Evolutionary conservation across 2,113 vertebrate species (phyloP), one percentile per base, ranked within the genome.

Genomic region (Myxocyprinus asiaticus): DNA sequence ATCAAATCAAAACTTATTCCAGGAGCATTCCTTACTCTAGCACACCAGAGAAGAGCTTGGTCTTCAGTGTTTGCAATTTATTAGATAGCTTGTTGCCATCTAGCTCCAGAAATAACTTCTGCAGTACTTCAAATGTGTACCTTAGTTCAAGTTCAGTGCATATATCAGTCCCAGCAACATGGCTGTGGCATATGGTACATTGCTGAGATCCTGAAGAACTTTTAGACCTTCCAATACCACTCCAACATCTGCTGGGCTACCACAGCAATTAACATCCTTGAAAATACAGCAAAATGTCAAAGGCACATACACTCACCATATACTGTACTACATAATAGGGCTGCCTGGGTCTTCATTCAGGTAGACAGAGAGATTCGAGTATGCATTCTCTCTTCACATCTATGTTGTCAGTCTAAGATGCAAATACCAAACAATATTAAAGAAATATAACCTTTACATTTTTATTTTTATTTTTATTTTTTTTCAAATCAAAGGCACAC

Each of bases 21-120:
- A 33, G 22, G 22, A 33, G 22, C 22, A 33, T 1, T 59, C 56
- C 56, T 59, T 59, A 17, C n/a, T 59, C 56, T 2, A 14, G 7
- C n/a, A 17, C 56, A 59, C 6, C 47, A 7, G n/a, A 59, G n/a
- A 61, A 62, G 9, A 74, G 71, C 42, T 61, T 33, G 65, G 67
- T 71, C 64, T 77, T 73, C 11, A 73, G 33, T 9, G 12, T 33
- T 73, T 73, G 71, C 9, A 45, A 61, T 76, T 80, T 77, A 9
- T 63, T 45, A 42, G 43, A 83, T 6, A 83, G n/a, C 63, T 42
- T 65, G 66, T 45, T 53, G 9, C 59, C 73, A 53, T 86, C 79
- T 9, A 81, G 79, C 69, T 77, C 78, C 66, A 86, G 82, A 10
- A 84, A 10, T 61, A 77, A 17, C 58, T 77, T 87, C 66, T 82